These are phyloP conservation scores for Amiota minor DNA, from an alignment of 2,888 invertebrate genomes.

Conservation along the genomic window DNA sequence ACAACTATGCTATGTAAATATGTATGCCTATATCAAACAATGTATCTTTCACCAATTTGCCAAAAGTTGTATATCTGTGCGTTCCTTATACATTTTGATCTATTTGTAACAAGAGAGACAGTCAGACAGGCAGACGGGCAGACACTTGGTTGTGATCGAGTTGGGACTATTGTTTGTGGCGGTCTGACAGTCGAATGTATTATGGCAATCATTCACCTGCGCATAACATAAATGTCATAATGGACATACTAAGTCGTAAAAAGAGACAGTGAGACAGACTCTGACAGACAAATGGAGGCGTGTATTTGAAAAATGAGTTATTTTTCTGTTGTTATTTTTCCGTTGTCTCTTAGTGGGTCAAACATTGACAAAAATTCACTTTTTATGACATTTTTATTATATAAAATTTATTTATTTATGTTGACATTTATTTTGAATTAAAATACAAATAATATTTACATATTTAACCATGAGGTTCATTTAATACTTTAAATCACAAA, in stretches of 20 bases:
- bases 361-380: conserved; percentile 5
- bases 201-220: conserved; percentile 24
- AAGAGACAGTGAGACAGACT: not conserved
- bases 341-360: conserved; percentile 3
- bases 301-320: conserved; percentile 22
- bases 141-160: too few relatives aligned
- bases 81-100: conserved; percentile 46
- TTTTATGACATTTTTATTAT: conserved; percentile 6
- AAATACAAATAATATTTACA: too few relatives aligned
- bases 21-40: too few relatives aligned
- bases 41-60: conserved; percentile 47
- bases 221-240: conserved; percentile 23
- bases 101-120: not conserved
- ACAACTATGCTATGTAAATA: too few relatives aligned
- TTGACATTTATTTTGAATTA: too few relatives aligned
- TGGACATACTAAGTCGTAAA: too few relatives aligned
- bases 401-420: not conserved
- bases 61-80: conserved; percentile 57
- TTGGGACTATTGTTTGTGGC: not conserved
- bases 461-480: too few relatives aligned
- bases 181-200: not conserved
- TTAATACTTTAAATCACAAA: too few relatives aligned
- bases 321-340: conserved; percentile 3
- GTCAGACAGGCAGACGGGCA: too few relatives aligned
- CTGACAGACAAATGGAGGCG: conserved; percentile 2